phyloP scores from a whole-genome alignment of 2,888 invertebrate genomes.

The Synanthedon vespiformis region DNA sequence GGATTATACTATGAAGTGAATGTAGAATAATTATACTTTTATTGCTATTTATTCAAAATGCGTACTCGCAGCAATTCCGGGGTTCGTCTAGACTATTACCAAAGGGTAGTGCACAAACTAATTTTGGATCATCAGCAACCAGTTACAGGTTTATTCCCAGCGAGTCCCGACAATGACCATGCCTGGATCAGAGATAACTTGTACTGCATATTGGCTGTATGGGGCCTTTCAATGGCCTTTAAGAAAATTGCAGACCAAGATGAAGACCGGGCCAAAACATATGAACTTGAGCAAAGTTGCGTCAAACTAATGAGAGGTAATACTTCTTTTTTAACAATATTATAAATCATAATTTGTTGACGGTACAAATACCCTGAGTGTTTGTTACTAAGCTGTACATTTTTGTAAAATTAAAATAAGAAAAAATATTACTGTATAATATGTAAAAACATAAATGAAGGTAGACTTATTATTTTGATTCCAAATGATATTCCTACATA shows the following conservation, averaged over 20 bases:
- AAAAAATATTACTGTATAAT: no score
- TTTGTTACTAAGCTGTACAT: no score
- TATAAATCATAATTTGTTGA: neutral
- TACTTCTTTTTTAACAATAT: neutral
- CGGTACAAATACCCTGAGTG: no score
- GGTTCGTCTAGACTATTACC: conserved; percentile 95
- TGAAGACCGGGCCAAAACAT: conserved; percentile 81
- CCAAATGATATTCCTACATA: no score
- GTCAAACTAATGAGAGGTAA: conserved; percentile 86
- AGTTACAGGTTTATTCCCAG: conserved; percentile 96
- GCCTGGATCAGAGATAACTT: conserved; percentile 99
- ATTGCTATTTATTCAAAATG: conserved; percentile 56
- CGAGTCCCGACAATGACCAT: conserved; percentile 87
- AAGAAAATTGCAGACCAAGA: conserved; percentile 99
- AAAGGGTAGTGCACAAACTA: conserved; percentile 91
- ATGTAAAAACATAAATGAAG: no score
- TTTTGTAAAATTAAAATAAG: no score
- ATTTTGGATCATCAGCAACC: conserved; percentile 96
- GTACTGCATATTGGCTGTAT: conserved; percentile 96
- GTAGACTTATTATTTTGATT: no score
- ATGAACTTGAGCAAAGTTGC: conserved; percentile 45
- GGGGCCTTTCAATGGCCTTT: conserved; percentile 98
- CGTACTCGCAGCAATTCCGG: conserved; percentile 91
- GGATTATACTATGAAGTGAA: neutral
- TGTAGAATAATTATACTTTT: neutral